phyloP scores from a whole-genome alignment of 2,113 vertebrate species.

The Sander lucioperca region DNA sequence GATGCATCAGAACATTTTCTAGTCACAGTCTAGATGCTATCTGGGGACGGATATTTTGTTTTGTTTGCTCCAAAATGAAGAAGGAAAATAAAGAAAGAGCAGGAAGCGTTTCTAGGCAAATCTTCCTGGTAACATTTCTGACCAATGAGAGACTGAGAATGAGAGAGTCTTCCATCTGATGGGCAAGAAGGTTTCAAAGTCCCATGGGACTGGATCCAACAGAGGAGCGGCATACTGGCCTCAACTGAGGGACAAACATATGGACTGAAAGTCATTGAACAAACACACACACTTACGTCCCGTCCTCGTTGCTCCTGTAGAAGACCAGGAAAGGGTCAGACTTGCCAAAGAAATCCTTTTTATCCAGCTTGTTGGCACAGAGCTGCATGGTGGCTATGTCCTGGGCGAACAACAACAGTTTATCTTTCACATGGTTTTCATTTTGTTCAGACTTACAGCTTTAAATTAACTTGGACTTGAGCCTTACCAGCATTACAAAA shows the following conservation, averaged over 20 bases:
- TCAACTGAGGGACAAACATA: conserved; percentile 12
- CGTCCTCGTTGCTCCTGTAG: conserved; percentile 95
- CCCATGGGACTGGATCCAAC: conserved; percentile 11
- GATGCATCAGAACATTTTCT: too few species aligned
- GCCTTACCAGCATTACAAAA: background rate
- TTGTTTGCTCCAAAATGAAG: too few species aligned
- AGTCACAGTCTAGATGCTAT: too few species aligned
- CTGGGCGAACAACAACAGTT: conserved; percentile 69
- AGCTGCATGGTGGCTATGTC: conserved; percentile 94
- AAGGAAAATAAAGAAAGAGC: too few species aligned
- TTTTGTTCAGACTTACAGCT: background rate
- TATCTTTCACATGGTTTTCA: background rate
- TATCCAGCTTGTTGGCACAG: conserved; percentile 95
- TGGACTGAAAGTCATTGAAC: background rate
- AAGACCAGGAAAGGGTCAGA: conserved; percentile 95
- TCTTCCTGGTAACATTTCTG: too few species aligned
- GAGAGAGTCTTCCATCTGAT: background rate
- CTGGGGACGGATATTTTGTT: too few species aligned
- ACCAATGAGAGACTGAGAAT: too few species aligned
- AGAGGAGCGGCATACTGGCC: background rate
- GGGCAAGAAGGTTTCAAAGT: background rate
- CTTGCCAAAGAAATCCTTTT: conserved; percentile 92
- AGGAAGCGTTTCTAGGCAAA: too few species aligned
- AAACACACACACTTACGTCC: conserved; percentile 86
- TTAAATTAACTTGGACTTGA: background rate